phyloP scores from a whole-genome alignment of 23 tunicate genomes.

The Halocynthia roretzi region DNA sequence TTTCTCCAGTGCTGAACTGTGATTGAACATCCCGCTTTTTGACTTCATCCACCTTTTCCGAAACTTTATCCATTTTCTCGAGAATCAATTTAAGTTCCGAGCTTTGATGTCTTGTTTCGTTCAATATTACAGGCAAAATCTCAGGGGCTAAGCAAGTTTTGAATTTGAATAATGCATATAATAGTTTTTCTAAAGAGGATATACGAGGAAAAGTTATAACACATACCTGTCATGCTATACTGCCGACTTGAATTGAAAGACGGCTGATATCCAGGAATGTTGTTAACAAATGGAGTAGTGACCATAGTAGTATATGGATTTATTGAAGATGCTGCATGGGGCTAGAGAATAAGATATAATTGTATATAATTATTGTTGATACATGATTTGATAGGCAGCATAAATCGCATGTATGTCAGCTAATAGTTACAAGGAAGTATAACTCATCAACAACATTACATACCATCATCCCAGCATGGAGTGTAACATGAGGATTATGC shows the following conservation, averaged over 20 bases:
- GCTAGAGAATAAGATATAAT: too few relatives aligned
- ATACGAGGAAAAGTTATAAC: neutral
- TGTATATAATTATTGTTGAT: too few relatives aligned
- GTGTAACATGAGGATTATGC: conserved; percentile 13
- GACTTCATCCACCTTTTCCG: conserved; percentile 35
- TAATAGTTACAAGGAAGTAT: too few relatives aligned
- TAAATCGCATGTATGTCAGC: too few relatives aligned
- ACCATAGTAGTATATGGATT: too few relatives aligned
- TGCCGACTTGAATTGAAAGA: neutral
- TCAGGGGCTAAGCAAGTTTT: conserved; percentile 9
- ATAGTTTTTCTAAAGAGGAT: neutral
- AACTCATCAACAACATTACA: too few relatives aligned
- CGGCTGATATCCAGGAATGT: too few relatives aligned
- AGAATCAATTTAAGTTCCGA: conserved; percentile 47
- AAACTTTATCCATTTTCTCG: conserved; percentile 79
- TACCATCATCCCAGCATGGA: neutral
- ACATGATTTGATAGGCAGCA: too few relatives aligned
- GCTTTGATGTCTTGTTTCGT: conserved; percentile 65
- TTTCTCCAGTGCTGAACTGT: conserved; percentile 20
- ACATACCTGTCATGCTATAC: neutral
- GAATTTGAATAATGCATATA: neutral
- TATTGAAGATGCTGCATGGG: too few relatives aligned
- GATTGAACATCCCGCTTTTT: conserved; percentile 20
- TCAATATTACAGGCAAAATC: conserved; percentile 32
- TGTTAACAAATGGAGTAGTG: too few relatives aligned